Evolutionary conservation across 2,113 vertebrate species (phyloP).

Genomic region (Elaphurus davidianus): DNA sequence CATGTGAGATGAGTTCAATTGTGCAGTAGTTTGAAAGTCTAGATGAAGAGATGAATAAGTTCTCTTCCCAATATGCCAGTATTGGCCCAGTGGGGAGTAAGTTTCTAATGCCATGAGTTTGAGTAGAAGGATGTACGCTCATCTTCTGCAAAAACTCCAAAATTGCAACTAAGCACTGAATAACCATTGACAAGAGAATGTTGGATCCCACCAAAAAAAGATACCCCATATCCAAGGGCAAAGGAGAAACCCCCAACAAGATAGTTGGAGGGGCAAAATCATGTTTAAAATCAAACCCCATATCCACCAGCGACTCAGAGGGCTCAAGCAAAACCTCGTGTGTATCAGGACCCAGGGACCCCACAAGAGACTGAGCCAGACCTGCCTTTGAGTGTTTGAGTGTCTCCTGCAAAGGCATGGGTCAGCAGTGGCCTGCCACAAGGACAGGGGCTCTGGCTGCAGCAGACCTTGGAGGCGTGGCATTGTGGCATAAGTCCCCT

Average conservation of each 20-base stretch:
- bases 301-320: neutral
- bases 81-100: neutral
- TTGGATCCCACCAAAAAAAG: neutral
- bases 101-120: neutral
- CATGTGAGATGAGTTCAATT: neutral
- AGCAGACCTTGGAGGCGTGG: neutral
- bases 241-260: neutral
- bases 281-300: neutral
- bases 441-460: neutral
- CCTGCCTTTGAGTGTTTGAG: neutral
- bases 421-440: neutral
- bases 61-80: neutral
- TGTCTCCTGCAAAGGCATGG: neutral
- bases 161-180: neutral
- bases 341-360: neutral
- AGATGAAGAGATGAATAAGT: neutral
- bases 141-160: neutral
- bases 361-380: neutral
- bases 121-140: fast-evolving
- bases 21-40: neutral
- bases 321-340: neutral
- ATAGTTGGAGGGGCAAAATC: neutral
- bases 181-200: neutral
- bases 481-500: neutral
- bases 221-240: neutral